Percentiles rank a stretch among this genome's conserved stretches.
Evolutionary conservation across 2,888 invertebrate genomes (phyloP).

Genomic region (Mesorhabditis spiculigera): DNA sequence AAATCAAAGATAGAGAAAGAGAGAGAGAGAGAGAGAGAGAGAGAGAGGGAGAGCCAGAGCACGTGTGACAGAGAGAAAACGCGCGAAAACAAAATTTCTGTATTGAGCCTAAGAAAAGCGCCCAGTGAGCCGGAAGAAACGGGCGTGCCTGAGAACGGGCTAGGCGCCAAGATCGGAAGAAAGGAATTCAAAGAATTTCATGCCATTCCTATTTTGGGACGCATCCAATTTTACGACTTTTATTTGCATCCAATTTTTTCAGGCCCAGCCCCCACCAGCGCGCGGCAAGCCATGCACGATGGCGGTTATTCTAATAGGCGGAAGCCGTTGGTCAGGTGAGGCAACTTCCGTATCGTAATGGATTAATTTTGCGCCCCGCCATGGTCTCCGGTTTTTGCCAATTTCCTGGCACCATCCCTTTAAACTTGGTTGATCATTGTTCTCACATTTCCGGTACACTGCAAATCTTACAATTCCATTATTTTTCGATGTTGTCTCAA

Average conservation of each 20-base stretch:
- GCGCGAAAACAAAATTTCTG: background rate
- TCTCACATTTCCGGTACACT: background rate
- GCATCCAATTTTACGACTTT: background rate
- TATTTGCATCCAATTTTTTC: background rate
- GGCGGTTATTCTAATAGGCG: background rate
- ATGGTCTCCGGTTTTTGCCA: background rate
- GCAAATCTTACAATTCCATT: too few species aligned
- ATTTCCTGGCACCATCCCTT: background rate
- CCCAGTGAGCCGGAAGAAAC: background rate
- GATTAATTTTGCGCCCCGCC: background rate
- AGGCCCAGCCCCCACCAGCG: background rate
- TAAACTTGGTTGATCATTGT: background rate
- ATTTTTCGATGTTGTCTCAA: too few species aligned
- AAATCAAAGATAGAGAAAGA: too few species aligned
- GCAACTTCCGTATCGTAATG: background rate
- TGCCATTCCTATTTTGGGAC: too few species aligned
- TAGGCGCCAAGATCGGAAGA: too few species aligned
- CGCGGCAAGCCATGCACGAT: background rate
- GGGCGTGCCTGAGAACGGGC: too few species aligned
- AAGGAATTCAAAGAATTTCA: too few species aligned
- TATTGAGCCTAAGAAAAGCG: background rate
- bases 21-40: too few species aligned
- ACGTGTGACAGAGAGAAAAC: too few species aligned
- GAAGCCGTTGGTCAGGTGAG: constrained; percentile 1
- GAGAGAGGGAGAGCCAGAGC: too few species aligned